These are phyloP conservation scores for Halcyon senegalensis DNA, from an alignment of 2,113 vertebrate genomes.

Conservation along the genomic window DNA sequence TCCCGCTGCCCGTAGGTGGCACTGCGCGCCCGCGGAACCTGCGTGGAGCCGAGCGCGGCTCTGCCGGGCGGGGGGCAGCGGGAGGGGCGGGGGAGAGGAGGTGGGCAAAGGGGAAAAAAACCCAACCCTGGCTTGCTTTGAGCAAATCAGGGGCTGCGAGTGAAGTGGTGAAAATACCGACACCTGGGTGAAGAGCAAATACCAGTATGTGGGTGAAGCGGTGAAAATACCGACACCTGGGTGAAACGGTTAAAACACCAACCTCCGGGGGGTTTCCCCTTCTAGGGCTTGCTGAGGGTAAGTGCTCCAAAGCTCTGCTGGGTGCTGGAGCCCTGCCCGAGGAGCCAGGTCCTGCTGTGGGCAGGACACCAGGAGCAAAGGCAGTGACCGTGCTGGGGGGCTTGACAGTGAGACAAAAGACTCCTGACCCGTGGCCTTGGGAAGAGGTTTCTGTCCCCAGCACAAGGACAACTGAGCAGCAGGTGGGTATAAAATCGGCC, in stretches of 20 bases:
- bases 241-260: too few species aligned
- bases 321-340: fast-evolving
- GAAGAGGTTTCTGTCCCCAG: too few species aligned
- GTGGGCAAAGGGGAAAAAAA: too few species aligned
- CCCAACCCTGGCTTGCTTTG: neutral
- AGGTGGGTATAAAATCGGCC: fast-evolving
- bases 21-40: neutral
- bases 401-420: neutral
- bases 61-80: too few species aligned
- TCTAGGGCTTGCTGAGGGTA: neutral
- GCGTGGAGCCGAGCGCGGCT: neutral
- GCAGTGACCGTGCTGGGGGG: fast-evolving
- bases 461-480: neutral
- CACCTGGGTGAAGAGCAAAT: neutral
- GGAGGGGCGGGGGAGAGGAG: too few species aligned
- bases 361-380: fast-evolving
- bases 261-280: neutral
- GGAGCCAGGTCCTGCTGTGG: fast-evolving
- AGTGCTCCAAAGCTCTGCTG: neutral
- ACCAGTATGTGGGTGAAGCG: neutral
- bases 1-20: neutral
- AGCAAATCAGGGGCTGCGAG: neutral
- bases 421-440: fast-evolving
- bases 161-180: neutral
- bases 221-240: neutral